Percentiles rank a stretch among this genome's conserved stretches.
Evolutionary conservation across 2,888 invertebrate species (phyloP).

Genomic region (Drosophila stalkeri): DNA sequence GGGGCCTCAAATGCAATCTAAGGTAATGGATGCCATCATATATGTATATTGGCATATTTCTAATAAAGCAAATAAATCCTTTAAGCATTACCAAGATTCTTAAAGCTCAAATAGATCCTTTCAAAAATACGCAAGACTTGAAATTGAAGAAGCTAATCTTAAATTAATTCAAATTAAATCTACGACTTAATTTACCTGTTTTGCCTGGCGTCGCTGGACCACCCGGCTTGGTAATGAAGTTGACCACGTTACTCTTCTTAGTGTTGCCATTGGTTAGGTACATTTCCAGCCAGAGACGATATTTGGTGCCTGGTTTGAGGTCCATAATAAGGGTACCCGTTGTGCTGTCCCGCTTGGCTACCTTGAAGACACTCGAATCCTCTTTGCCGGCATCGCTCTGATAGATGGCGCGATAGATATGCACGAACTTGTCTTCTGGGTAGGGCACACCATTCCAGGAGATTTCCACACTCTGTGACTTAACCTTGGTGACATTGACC

Average conservation of each 20-base stretch:
- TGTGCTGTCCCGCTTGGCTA: conserved; percentile 90
- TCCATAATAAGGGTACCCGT: conserved; percentile 89
- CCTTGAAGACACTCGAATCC: conserved; percentile 90
- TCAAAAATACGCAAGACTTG: conserved; percentile 76
- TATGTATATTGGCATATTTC: not conserved
- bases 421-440: conserved; percentile 95
- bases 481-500: conserved; percentile 91
- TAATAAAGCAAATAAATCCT: not conserved
- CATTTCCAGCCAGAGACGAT: conserved; percentile 94
- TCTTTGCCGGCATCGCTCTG: conserved; percentile 91
- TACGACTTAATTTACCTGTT: conserved; percentile 78
- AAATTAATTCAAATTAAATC: not conserved
- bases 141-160: conserved; percentile 27
- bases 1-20: not conserved
- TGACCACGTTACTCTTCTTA: conserved; percentile 95
- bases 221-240: conserved; percentile 93
- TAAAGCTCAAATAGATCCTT: conserved; percentile 73
- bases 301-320: conserved; percentile 91
- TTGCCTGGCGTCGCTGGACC: conserved; percentile 86
- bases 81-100: conserved; percentile 75
- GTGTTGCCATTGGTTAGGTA: conserved; percentile 95
- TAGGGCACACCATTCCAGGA: conserved; percentile 94
- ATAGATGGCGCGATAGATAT: conserved; percentile 94
- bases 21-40: not conserved
- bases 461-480: conserved; percentile 91